Base-by-base conservation (phyloP, 2,797 vertebrate genomes). In the Octomys mimax region DNA sequence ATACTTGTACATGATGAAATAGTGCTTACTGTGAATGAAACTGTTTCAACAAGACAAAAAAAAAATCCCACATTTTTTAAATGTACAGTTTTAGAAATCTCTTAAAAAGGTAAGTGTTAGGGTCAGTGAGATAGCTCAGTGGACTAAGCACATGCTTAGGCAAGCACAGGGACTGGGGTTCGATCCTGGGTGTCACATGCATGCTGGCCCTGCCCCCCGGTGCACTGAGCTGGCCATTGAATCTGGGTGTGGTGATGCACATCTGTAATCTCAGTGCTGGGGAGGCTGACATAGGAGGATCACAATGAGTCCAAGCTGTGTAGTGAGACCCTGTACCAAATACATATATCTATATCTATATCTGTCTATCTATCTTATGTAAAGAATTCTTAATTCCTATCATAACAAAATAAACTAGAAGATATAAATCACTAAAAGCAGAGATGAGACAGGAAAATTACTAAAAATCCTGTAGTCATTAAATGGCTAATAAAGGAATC, bases 341-440 rank as follows among this genome's bases (percentile, higher is more conserved):
- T 54, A 54, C 52, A 16, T 52, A 49, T 49, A 49, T 49, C 6
- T 49, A 5, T 49, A 49, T 49, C 6, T n/a, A n/a, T 49, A 52
- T 52, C 8, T 52, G 12, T 52, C 8, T 52, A 52, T 52, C 5
- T 52, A 52, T 52, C 8, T 52, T 5, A 52, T 21, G 13, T 75
- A 52, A 84, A 89, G 31, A 59, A 26, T 83, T 89, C 79, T 42
- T 77, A 59, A n/a, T 83, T 89, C 70, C 42, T 77, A 77, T 87
- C 62, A 52, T 22, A 89, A 57, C 36, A 81, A 80, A 39, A 81
- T 68, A 54, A 64, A n/a, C 59, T n/a, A 42, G 42, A 54, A 31
- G 5, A 59, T 33, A 71, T 46, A 88, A 84, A 84, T 73, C 46
- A 57, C 13, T 88, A 39, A 54, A 61, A 57, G 52, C 49, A 64